These are phyloP conservation scores for Acestrorhynchus altus DNA, from an alignment of 2,797 vertebrate species.

Conservation along the genomic window DNA sequence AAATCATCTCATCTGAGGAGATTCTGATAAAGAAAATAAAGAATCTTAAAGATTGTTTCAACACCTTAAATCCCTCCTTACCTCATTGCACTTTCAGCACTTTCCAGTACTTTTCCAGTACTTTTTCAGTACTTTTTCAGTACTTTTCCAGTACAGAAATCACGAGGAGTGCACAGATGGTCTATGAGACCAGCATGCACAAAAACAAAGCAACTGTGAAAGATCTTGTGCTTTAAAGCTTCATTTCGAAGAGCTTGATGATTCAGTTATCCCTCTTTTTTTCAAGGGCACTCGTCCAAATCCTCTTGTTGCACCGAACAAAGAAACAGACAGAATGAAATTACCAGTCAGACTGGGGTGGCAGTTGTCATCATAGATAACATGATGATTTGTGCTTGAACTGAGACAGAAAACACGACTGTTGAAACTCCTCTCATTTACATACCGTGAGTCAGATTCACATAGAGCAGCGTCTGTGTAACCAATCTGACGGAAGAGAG, in stretches of 20 bases:
- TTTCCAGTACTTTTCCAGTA: background rate
- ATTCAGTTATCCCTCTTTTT: slow-evolving; percentile 22
- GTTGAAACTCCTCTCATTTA: background rate
- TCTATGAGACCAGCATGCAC: slow-evolving; percentile 17
- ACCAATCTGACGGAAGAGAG: background rate
- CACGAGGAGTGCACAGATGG: slow-evolving; percentile 28
- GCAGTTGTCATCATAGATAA: background rate
- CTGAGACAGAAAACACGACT: background rate
- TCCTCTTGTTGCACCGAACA: slow-evolving; percentile 18
- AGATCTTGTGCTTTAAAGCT: slow-evolving; percentile 26
- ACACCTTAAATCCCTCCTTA: background rate
- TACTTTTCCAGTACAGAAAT: slow-evolving; percentile 15
- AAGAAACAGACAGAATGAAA: background rate
- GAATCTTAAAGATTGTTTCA: slow-evolving; percentile 1
- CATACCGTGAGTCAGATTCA: background rate
- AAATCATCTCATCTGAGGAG: too few relatives aligned
- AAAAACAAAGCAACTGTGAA: slow-evolving; percentile 32
- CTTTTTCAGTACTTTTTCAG: slow-evolving; percentile 3
- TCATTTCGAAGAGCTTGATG: background rate
- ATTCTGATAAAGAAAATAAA: background rate
- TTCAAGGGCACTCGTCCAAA: slow-evolving; percentile 13
- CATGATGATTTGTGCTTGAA: slow-evolving; percentile 7
- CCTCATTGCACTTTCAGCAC: slow-evolving; percentile 26
- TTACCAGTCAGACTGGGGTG: background rate
- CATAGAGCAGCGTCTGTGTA: background rate